These are phyloP conservation scores for Chionoecetes opilio DNA, from an alignment of 1,140 invertebrate species.

Conservation along the genomic window DNA sequence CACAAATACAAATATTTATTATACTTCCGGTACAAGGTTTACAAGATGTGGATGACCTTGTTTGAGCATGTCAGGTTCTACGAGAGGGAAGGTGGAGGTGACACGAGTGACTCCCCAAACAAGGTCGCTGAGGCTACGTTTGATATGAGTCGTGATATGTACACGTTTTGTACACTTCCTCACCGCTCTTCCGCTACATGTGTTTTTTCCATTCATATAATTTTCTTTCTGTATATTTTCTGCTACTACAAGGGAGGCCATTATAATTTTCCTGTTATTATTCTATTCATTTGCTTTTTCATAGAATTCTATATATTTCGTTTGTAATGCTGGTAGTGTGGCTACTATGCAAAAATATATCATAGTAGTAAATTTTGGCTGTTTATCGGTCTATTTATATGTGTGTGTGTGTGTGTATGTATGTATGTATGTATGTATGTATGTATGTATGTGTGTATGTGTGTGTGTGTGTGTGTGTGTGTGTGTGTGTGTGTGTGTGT, in stretches of 20 bases:
- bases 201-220: neutral
- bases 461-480: constrained; percentile 48
- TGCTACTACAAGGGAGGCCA: neutral
- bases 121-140: constrained; percentile 1
- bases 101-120: neutral
- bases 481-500: constrained; percentile 43
- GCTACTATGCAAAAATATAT: neutral
- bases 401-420: constrained; percentile 56
- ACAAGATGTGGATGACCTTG: neutral
- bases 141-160: constrained; percentile 29
- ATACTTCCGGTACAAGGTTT: neutral
- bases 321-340: neutral
- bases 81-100: neutral
- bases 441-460: constrained; percentile 47
- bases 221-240: neutral
- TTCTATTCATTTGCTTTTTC: neutral
- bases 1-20: constrained; percentile 32
- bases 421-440: constrained; percentile 54
- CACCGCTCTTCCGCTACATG: neutral
- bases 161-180: neutral
- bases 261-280: neutral
- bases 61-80: neutral
- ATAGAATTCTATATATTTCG: neutral
- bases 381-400: constrained; percentile 43
- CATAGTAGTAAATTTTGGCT: neutral